A percentile compares a stretch with the other conserved stretches of the same genome.
Conservation (phyloP, 2,797 vertebrate genomes). For the Labroides dimidiatus region DNA sequence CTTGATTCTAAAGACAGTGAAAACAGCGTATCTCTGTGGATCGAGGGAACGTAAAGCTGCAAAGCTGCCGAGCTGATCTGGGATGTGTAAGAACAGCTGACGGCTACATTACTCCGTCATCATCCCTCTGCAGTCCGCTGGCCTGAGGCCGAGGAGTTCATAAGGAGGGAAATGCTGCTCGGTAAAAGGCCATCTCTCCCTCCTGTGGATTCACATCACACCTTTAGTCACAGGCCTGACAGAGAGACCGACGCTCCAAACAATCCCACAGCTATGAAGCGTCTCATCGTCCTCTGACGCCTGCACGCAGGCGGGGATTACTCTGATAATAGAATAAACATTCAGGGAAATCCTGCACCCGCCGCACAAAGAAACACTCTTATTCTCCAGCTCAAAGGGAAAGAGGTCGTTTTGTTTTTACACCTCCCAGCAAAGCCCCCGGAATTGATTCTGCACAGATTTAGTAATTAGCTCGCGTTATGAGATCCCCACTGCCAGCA, state of each 20-base stretch:
- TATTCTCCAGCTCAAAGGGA: constrained; percentile 27
- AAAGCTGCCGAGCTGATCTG: constrained; percentile 44
- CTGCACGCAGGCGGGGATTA: constrained; percentile 2
- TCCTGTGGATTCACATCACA: constrained; percentile 50
- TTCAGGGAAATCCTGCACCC: constrained; percentile 15
- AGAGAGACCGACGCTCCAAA: constrained; percentile 19
- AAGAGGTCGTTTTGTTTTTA: background rate
- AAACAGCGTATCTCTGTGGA: constrained; percentile 6
- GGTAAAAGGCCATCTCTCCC: constrained; percentile 51
- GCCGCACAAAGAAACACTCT: constrained; percentile 9
- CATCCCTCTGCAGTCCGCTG: constrained; percentile 32
- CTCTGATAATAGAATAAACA: background rate
- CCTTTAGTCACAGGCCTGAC: constrained; percentile 54
- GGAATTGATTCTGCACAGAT: constrained; percentile 56
- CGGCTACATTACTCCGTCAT: constrained; percentile 40
- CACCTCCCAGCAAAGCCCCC: constrained; percentile 32
- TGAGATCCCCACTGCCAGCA: constrained; percentile 50
- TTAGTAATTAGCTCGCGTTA: constrained; percentile 60
- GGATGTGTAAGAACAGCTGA: constrained; percentile 37
- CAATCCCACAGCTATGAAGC: no score
- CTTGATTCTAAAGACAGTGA: constrained; percentile 44
- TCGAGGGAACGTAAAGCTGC: no score
- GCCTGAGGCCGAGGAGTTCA: constrained; percentile 62
- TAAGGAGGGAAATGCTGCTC: constrained; percentile 49
- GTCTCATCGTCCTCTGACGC: background rate